Evolutionary conservation across 2,797 vertebrate species (phyloP).

Genomic region (Antrozous pallidus): DNA sequence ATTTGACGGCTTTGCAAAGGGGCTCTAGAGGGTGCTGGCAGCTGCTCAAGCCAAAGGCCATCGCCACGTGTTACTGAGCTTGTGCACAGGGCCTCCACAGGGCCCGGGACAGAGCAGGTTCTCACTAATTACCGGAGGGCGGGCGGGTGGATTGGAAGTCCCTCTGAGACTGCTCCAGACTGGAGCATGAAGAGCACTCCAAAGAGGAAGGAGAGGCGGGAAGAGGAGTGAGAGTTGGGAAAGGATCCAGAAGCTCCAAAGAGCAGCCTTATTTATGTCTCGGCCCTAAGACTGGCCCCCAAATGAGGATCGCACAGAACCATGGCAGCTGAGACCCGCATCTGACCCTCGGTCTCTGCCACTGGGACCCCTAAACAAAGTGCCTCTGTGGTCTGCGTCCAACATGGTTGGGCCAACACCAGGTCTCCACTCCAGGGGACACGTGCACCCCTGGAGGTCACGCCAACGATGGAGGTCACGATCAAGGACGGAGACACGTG

Average conservation of each 20-base stretch:
- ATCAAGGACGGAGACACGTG: neutral
- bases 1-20: neutral
- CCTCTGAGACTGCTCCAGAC: neutral
- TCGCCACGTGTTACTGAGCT: neutral
- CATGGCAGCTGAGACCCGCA: neutral
- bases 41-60: neutral
- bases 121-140: neutral
- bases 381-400: fast-evolving
- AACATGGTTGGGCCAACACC: no score
- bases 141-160: neutral
- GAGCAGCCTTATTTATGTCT: conserved; percentile 15
- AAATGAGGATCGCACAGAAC: neutral
- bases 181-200: neutral
- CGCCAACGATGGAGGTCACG: fast-evolving
- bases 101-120: no score
- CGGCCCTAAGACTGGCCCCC: neutral
- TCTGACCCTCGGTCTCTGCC: neutral
- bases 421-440: neutral
- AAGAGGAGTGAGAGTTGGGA: neutral
- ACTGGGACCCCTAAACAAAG: neutral
- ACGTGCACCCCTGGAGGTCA: neutral
- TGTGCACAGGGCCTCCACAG: neutral
- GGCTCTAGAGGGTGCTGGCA: neutral
- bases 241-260: conserved; percentile 32
- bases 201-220: neutral